phyloP scores from a whole-genome alignment of 2,888 invertebrate species.

The Odontocerum albicorne region DNA sequence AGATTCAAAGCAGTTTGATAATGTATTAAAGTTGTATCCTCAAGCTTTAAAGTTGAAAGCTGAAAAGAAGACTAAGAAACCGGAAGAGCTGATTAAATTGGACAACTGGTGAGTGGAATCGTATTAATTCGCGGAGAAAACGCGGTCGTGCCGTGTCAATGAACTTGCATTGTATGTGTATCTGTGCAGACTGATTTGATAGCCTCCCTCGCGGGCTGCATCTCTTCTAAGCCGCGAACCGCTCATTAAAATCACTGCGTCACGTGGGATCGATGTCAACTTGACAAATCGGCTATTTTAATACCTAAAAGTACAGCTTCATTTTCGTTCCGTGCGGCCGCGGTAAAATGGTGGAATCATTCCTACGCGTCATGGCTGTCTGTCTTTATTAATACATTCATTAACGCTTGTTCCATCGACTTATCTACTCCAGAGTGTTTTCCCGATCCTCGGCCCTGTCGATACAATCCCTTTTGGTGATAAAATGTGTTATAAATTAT shows the following conservation, averaged over 20 bases:
- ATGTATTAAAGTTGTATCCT: constrained; percentile 88
- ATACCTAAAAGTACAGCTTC: constrained; percentile 51
- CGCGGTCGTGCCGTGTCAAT: constrained; percentile 63
- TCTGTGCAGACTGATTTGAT: constrained; percentile 64
- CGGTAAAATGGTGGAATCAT: constrained; percentile 61
- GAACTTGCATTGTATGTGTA: constrained; percentile 63
- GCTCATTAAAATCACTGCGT: constrained; percentile 71
- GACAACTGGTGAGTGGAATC: constrained; percentile 87
- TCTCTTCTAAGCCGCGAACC: constrained; percentile 61
- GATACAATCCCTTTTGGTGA: background rate
- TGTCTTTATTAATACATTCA: constrained; percentile 20
- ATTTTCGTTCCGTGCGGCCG: constrained; percentile 56
- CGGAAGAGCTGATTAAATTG: constrained; percentile 91
- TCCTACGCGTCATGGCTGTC: constrained; percentile 43
- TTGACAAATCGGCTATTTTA: constrained; percentile 60
- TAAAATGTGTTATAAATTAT: constrained; percentile 15
- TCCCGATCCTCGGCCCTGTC: no score
- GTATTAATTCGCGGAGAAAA: constrained; percentile 58
- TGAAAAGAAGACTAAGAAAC: constrained; percentile 87
- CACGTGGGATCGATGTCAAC: constrained; percentile 75
- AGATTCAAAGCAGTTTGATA: constrained; percentile 82
- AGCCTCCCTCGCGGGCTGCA: constrained; percentile 67
- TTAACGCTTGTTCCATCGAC: background rate
- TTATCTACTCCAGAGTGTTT: no score
- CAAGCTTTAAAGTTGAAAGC: constrained; percentile 90